Conservation (phyloP, 2,888 invertebrate genomes). For the Watsonalla binaria region DNA sequence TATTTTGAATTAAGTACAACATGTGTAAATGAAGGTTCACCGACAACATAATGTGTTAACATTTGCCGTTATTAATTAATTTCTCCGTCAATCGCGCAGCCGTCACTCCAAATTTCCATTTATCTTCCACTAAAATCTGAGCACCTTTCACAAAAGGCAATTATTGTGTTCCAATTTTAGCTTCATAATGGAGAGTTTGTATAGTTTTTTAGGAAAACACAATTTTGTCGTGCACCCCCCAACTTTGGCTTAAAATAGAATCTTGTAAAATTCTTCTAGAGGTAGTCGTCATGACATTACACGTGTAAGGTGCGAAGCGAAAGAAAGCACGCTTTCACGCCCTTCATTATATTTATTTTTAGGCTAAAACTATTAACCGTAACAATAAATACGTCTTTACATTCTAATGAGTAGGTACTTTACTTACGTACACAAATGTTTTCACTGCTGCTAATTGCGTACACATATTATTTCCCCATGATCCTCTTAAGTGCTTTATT, state of each 20-base stretch:
- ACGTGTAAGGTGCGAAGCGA: slow-evolving; percentile 69
- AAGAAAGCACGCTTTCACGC: slow-evolving; percentile 52
- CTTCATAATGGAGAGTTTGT: slow-evolving; percentile 16
- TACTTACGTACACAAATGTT: slow-evolving; percentile 35
- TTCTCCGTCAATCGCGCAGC: background rate
- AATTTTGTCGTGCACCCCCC: slow-evolving; percentile 32
- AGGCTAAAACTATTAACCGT: slow-evolving; percentile 45
- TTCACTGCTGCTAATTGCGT: slow-evolving; percentile 4
- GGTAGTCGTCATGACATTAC: slow-evolving; percentile 68
- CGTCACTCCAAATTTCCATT: background rate
- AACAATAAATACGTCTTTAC: slow-evolving; percentile 53
- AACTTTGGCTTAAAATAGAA: slow-evolving; percentile 46
- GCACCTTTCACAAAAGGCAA: slow-evolving; percentile 2
- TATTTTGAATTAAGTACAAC: background rate
- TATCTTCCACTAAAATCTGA: background rate
- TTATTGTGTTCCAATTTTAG: slow-evolving; percentile 17
- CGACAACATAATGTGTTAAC: background rate
- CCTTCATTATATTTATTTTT: slow-evolving; percentile 64
- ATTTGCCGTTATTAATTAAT: background rate
- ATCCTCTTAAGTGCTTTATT: slow-evolving; percentile 3
- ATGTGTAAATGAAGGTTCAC: background rate
- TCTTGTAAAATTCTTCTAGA: slow-evolving; percentile 38
- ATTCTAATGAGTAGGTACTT: slow-evolving; percentile 37
- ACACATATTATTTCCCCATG: background rate
- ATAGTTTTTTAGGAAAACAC: slow-evolving; percentile 25